Evolutionary conservation across 1,140 invertebrate genomes (phyloP).

Genomic region (Nasonia giraulti): DNA sequence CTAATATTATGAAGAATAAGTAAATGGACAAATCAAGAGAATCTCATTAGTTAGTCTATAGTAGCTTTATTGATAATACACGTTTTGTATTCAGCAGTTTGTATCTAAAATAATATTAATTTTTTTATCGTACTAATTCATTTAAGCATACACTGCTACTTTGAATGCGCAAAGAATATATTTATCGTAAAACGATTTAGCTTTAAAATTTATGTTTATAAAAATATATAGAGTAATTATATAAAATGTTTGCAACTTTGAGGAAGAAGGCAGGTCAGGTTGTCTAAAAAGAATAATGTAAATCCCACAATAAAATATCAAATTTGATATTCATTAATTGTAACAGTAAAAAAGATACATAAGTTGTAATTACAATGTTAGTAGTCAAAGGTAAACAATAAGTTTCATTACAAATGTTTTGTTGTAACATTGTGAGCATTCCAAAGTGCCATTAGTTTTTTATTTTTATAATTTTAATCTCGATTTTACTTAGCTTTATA

Average conservation of each 20-base stretch:
- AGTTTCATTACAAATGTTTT: constrained; percentile 17
- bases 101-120: background rate
- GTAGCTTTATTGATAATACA: background rate
- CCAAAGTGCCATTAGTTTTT: constrained; percentile 23
- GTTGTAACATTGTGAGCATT: constrained; percentile 19
- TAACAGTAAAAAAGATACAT: constrained; percentile 26
- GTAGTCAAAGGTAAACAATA: background rate
- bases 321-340: constrained; percentile 27
- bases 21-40: constrained; percentile 19
- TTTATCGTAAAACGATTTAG: background rate
- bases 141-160: background rate
- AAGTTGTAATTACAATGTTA: constrained; percentile 17
- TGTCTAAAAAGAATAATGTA: constrained; percentile 4
- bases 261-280: constrained; percentile 5
- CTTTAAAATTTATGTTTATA: background rate
- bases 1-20: constrained; percentile 18
- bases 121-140: background rate
- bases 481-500: background rate
- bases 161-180: background rate
- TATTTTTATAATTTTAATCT: constrained; percentile 17
- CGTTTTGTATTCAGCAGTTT: background rate
- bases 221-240: background rate
- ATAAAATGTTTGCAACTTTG: background rate
- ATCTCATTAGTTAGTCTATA: background rate
- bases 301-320: constrained; percentile 14